phyloP scores from a whole-genome alignment of 2,797 vertebrate genomes.

The Thripadectes ignobilis region DNA sequence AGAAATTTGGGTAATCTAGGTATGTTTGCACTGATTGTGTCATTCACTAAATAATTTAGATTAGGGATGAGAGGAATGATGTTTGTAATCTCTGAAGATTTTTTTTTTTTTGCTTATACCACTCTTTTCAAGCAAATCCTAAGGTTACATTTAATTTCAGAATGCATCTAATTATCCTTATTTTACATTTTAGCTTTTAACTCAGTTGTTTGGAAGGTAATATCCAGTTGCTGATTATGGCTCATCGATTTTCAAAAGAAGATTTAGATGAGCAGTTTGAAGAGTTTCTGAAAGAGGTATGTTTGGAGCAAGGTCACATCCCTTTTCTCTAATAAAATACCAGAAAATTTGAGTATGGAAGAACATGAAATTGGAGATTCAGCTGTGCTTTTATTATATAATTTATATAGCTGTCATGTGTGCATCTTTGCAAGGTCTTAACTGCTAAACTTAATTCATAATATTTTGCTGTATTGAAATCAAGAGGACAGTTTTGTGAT shows the following conservation, averaged over 20 bases:
- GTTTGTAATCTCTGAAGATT: background rate
- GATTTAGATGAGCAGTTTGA: slow-evolving; percentile 93
- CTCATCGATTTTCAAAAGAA: slow-evolving; percentile 80
- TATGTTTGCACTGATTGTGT: background rate
- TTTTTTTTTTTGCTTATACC: background rate
- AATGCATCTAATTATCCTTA: background rate
- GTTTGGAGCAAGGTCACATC: background rate
- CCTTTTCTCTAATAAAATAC: background rate
- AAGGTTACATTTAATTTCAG: background rate
- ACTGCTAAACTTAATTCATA: background rate
- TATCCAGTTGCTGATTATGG: slow-evolving; percentile 75
- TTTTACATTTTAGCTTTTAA: slow-evolving; percentile 28
- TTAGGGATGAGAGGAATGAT: background rate
- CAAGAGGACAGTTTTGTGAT: background rate
- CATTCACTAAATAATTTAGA: background rate
- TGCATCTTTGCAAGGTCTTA: background rate
- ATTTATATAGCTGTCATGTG: background rate
- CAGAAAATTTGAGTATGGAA: background rate
- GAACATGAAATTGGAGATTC: background rate
- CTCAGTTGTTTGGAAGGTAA: background rate
- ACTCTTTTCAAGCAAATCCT: background rate
- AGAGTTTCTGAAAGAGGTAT: slow-evolving; percentile 93
- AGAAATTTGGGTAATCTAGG: background rate
- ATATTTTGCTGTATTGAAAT: background rate
- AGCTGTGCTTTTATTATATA: background rate